A percentile compares a stretch with the other conserved stretches of the same genome.
These are phyloP conservation scores for Garrulus glandarius DNA, from an alignment of 2,797 vertebrate species.

Conservation along the genomic window DNA sequence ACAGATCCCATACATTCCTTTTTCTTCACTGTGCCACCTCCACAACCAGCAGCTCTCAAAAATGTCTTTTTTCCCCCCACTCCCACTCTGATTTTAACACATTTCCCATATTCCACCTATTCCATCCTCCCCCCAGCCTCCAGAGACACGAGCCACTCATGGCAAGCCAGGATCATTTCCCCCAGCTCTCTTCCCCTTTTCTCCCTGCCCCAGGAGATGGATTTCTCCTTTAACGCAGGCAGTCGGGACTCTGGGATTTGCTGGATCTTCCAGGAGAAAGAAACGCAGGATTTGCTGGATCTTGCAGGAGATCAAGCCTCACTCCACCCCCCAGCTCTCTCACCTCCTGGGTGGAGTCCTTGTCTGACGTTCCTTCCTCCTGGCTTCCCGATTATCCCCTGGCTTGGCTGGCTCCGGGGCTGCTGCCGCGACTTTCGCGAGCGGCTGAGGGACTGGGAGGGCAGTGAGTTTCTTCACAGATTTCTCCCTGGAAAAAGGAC, in stretches of 20 bases:
- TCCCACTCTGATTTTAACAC: background rate
- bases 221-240: background rate
- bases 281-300: background rate
- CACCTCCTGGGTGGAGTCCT: slow-evolving; percentile 87
- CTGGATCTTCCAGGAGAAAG: background rate
- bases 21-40: background rate
- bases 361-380: slow-evolving; percentile 86
- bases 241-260: background rate
- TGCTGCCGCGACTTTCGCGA: slow-evolving; percentile 71
- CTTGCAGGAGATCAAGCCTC: background rate
- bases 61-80: background rate
- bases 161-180: background rate
- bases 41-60: background rate
- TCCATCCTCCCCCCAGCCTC: background rate
- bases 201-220: background rate
- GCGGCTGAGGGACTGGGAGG: slow-evolving; percentile 76
- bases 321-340: background rate
- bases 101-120: background rate
- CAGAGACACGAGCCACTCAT: background rate
- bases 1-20: rapidly evolving
- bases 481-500: slow-evolving; percentile 81
- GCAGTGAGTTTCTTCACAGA: slow-evolving; percentile 81
- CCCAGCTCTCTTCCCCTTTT: background rate
- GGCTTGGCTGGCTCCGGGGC: slow-evolving; percentile 80
- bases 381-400: slow-evolving; percentile 82